phyloP scores from a whole-genome alignment of 2,113 vertebrate species.

The Xiphophorus couchianus region DNA sequence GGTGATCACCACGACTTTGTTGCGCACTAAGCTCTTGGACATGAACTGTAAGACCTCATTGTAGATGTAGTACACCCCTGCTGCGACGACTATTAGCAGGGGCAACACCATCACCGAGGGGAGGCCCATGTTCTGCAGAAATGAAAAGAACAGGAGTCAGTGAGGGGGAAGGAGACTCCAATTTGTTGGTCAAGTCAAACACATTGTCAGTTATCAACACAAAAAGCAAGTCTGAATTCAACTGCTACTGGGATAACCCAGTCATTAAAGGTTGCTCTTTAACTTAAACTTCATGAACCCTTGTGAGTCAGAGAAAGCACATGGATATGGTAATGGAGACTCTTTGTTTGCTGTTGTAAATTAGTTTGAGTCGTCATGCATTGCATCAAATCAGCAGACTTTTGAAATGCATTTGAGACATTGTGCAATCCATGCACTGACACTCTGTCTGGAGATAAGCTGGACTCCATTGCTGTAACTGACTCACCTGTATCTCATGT shows the following conservation, averaged over 20 bases:
- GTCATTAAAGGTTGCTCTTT: background rate
- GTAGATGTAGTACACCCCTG: conserved; percentile 91
- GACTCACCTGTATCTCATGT: background rate
- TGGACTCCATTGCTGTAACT: too few relatives aligned
- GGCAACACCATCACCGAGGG: conserved; percentile 84
- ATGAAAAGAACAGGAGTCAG: conserved; percentile 29
- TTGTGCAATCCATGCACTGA: background rate
- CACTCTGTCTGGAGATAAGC: too few relatives aligned
- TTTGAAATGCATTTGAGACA: background rate
- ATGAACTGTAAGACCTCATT: conserved; percentile 86
- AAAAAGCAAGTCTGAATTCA: background rate
- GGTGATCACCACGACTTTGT: conserved; percentile 95
- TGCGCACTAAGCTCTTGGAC: conserved; percentile 90
- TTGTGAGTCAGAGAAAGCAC: background rate
- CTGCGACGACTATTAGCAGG: conserved; percentile 86
- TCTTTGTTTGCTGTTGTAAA: background rate
- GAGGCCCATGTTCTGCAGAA: conserved; percentile 82
- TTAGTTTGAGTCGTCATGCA: background rate
- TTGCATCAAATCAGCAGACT: background rate
- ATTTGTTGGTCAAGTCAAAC: background rate
- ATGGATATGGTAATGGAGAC: background rate
- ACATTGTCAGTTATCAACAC: background rate
- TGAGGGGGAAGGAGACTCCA: too few relatives aligned
- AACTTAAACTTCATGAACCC: background rate
- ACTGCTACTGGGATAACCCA: background rate